Conservation (phyloP, 2,113 vertebrate genomes). For the Carlito syrichta region DNA sequence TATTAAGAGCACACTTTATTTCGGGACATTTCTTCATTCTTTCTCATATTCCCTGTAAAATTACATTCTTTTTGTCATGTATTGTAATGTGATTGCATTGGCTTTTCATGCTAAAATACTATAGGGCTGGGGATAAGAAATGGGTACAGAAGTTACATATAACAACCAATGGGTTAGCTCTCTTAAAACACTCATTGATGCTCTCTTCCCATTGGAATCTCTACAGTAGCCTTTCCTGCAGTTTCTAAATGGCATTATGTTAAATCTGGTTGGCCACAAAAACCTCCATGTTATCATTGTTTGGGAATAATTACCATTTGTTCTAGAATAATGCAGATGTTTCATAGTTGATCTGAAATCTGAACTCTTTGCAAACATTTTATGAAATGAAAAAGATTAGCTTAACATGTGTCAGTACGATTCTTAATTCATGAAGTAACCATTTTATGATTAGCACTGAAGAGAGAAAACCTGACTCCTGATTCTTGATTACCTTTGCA, state of each 20-base stretch:
- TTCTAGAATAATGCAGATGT: background rate
- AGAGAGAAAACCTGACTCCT: background rate
- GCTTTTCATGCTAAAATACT: background rate
- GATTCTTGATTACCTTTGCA: slow-evolving; percentile 85
- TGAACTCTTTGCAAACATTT: slow-evolving; percentile 20
- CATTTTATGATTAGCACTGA: background rate
- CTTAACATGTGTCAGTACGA: background rate
- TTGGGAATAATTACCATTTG: background rate
- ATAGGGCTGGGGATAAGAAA: background rate
- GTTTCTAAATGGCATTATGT: background rate
- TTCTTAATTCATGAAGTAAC: background rate
- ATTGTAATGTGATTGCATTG: background rate
- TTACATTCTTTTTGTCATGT: background rate
- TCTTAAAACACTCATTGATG: background rate
- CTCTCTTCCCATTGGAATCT: background rate
- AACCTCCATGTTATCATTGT: background rate
- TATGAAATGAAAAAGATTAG: background rate
- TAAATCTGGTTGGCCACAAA: background rate
- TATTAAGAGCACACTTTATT: background rate
- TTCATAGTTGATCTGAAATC: background rate
- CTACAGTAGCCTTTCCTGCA: background rate
- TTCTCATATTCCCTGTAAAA: background rate
- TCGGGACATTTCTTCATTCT: background rate
- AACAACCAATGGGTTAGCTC: background rate
- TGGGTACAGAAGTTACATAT: background rate